These are phyloP conservation scores for Rhinella marina DNA, from an alignment of 2,797 vertebrate genomes.

Conservation along the genomic window DNA sequence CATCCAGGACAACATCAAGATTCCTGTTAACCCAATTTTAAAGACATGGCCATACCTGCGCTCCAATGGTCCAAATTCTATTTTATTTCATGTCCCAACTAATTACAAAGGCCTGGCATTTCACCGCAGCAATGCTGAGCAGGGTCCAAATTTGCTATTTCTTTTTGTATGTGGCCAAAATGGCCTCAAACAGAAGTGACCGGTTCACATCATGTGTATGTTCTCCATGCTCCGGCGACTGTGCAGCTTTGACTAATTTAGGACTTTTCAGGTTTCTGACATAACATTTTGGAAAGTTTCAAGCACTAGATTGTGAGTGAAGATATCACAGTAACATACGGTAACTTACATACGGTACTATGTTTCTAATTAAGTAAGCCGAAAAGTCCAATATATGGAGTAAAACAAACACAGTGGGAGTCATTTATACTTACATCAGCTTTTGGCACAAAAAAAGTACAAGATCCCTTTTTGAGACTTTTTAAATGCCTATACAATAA, in stretches of 20 bases:
- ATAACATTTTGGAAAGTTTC: neutral
- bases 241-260: neutral
- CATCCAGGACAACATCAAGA: neutral
- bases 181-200: neutral
- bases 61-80: neutral
- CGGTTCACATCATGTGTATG: slow-evolving; percentile 1
- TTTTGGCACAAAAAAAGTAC: too few relatives aligned
- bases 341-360: too few relatives aligned
- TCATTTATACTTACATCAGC: too few relatives aligned
- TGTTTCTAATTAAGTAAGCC: too few relatives aligned
- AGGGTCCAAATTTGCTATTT: neutral
- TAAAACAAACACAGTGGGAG: too few relatives aligned
- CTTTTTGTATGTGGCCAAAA: neutral
- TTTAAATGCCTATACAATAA: too few relatives aligned
- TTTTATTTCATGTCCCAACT: neutral
- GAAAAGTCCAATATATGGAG: too few relatives aligned
- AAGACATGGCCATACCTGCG: neutral
- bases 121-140: neutral
- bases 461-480: too few relatives aligned
- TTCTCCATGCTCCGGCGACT: neutral
- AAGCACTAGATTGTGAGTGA: too few relatives aligned
- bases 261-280: neutral
- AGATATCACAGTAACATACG: too few relatives aligned
- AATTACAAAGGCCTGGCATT: neutral
- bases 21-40: neutral